Evolutionary conservation across 2,888 invertebrate genomes (phyloP).

Genomic region (Euproctis similis): DNA sequence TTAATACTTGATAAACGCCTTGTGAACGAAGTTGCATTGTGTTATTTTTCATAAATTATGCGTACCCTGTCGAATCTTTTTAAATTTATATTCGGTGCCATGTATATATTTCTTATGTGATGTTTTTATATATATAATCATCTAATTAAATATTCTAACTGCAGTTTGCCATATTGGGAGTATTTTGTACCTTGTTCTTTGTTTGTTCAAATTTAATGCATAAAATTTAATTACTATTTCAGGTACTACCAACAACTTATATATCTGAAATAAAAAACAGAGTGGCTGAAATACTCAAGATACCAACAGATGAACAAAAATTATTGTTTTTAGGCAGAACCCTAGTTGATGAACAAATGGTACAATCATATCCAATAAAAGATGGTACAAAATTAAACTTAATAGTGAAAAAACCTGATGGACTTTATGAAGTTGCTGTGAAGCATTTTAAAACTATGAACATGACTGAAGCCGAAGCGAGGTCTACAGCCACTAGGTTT

Average conservation of each 20-base stretch:
- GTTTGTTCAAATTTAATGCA: no score
- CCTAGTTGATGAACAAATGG: conserved; percentile 81
- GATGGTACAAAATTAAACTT: conserved; percentile 85
- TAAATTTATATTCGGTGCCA: no score
- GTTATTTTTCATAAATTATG: no score
- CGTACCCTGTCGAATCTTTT: no score
- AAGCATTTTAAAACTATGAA: conserved; percentile 78
- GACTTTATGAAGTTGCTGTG: conserved; percentile 74
- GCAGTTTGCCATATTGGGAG: no score
- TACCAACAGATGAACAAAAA: conserved; percentile 82
- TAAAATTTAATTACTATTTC: conserved; percentile 20
- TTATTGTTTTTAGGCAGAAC: conserved; percentile 82
- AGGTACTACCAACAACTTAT: conserved; percentile 75
- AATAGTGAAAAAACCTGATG: conserved; percentile 80
- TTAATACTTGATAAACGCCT: no score
- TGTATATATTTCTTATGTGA: no score
- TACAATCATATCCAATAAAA: conserved; percentile 83
- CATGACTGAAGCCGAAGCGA: conserved; percentile 78
- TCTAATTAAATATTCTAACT: no score
- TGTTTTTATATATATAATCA: no score
- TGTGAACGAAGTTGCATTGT: no score
- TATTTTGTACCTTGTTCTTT: no score
- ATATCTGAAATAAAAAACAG: conserved; percentile 82
- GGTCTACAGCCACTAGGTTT: conserved; percentile 75
- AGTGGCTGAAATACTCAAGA: conserved; percentile 77